Conservation (phyloP, 2,113 vertebrate genomes). For the Crotalus tigris region DNA sequence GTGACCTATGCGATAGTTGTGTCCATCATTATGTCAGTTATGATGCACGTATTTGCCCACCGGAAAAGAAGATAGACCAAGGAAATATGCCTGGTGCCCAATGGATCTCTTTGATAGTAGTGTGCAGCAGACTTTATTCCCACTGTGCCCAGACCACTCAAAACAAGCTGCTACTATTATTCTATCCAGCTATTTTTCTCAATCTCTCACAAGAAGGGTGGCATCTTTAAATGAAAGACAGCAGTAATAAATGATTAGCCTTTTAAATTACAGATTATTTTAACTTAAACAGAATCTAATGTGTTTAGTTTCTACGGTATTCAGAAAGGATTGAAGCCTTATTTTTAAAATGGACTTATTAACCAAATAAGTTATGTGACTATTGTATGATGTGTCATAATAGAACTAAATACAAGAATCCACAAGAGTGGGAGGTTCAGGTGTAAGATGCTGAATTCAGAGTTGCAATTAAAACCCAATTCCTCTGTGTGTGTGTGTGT, state of each 20-base stretch:
- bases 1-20: slow-evolving; percentile 7
- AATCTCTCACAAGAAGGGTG: neutral
- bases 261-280: neutral
- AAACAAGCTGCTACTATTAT: neutral
- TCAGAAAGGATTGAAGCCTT: neutral
- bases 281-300: neutral
- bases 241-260: neutral
- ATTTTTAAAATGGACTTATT: neutral
- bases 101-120: slow-evolving; percentile 5
- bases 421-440: neutral
- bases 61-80: neutral
- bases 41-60: slow-evolving; percentile 5
- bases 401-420: neutral
- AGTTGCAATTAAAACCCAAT: neutral
- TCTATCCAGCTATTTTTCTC: neutral
- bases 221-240: neutral
- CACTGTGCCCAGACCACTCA: neutral
- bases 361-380: neutral
- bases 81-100: neutral
- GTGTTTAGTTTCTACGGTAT: neutral
- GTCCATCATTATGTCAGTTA: slow-evolving; percentile 5
- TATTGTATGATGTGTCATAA: neutral
- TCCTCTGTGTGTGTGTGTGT: neutral
- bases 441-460: neutral
- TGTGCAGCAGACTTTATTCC: neutral